Conservation (phyloP, 2,797 vertebrate genomes). For the Sphenopsis melanotis region DNA sequence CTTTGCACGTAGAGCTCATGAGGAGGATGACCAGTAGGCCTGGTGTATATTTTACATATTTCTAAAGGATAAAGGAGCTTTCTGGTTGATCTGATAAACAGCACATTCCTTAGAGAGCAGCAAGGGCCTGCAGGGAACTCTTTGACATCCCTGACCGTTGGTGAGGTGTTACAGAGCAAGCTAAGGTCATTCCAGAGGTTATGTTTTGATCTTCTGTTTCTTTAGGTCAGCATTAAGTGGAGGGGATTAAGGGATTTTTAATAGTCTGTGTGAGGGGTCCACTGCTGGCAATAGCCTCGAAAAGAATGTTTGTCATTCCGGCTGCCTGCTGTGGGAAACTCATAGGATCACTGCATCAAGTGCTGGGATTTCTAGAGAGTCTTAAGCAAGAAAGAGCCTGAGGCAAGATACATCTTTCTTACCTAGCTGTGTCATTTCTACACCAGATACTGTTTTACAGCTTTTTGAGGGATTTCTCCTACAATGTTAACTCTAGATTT, state of each 20-base stretch:
- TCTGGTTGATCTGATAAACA: neutral
- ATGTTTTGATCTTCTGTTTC: conserved; percentile 4
- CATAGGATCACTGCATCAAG: neutral
- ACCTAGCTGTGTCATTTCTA: neutral
- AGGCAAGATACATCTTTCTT: neutral
- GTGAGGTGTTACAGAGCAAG: neutral
- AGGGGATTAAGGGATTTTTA: conserved; percentile 52
- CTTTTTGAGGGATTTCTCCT: neutral
- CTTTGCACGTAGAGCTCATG: neutral
- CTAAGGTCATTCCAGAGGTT: neutral
- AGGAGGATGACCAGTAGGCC: neutral
- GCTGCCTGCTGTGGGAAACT: neutral
- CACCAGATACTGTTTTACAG: neutral
- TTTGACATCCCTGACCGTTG: neutral
- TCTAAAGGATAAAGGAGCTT: neutral
- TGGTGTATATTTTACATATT: neutral
- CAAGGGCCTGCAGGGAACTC: neutral
- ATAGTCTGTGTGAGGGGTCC: neutral
- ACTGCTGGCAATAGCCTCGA: neutral
- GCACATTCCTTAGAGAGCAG: neutral
- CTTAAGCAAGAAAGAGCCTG: neutral
- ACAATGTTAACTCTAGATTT: neutral
- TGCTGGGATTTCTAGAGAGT: neutral
- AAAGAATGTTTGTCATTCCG: conserved; percentile 27
- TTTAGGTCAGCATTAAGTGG: neutral